Evolutionary conservation across 2,888 invertebrate species (phyloP).

Genomic region (Uropetala carovei): DNA sequence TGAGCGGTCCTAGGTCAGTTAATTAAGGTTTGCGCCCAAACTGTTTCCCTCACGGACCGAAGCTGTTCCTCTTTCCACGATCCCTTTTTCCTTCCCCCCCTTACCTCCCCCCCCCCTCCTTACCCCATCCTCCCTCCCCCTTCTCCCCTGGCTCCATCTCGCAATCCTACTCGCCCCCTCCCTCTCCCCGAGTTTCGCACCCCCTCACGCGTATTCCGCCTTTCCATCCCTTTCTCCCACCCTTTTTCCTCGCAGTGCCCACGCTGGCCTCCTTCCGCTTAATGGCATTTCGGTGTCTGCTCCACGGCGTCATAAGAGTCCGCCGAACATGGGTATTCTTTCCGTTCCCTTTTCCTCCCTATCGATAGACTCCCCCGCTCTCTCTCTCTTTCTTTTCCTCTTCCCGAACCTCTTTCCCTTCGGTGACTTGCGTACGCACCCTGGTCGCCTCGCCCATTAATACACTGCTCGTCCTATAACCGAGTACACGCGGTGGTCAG

Average conservation of each 20-base stretch:
- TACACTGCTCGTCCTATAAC: too few species aligned
- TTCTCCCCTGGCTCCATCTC: background rate
- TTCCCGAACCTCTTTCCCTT: too few species aligned
- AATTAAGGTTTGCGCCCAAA: constrained; percentile 56
- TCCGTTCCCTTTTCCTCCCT: background rate
- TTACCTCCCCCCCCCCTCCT: background rate
- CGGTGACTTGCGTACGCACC: too few species aligned
- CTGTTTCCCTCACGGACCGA: constrained; percentile 21
- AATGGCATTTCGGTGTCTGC: constrained; percentile 53
- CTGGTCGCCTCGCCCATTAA: too few species aligned
- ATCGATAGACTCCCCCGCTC: too few species aligned
- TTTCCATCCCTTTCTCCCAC: too few species aligned
- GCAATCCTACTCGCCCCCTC: background rate
- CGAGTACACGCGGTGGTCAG: too few species aligned
- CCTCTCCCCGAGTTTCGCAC: background rate
- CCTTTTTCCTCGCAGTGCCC: background rate
- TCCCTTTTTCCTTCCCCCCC: background rate
- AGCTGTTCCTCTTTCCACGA: background rate
- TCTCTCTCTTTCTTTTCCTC: too few species aligned
- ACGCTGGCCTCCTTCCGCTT: constrained; percentile 2
- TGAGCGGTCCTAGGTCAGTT: constrained; percentile 52
- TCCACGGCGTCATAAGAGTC: constrained; percentile 29
- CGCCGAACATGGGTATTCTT: constrained; percentile 14
- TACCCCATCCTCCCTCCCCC: background rate
- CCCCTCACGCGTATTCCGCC: too few species aligned